Evolutionary conservation across 92 coral and sea anemone species (phyloP).

Genomic region (Zoanthus solanderi): DNA sequence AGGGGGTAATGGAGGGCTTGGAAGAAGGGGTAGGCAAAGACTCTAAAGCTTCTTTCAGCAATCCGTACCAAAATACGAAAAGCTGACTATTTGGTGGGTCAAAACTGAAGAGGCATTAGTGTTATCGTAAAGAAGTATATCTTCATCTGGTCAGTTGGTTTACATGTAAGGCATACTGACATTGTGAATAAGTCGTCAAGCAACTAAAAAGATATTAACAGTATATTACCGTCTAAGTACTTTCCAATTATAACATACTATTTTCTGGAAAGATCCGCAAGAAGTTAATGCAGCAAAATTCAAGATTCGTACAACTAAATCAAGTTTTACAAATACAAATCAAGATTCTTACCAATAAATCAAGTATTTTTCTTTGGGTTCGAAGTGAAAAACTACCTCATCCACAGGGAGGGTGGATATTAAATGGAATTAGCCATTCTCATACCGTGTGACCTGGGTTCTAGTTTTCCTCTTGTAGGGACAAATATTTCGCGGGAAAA

Average conservation of each 20-base stretch:
- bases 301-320: too few species aligned
- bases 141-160: background rate
- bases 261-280: slow-evolving; percentile 42
- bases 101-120: background rate
- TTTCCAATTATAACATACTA: background rate
- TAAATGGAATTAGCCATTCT: background rate
- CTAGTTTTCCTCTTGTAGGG: slow-evolving; percentile 36
- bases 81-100: background rate
- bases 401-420: too few species aligned
- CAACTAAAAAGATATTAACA: background rate
- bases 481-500: slow-evolving; percentile 9
- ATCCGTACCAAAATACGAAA: background rate
- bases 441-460: slow-evolving; percentile 55
- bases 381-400: too few species aligned
- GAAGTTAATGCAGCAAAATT: slow-evolving; percentile 23
- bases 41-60: background rate
- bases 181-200: background rate
- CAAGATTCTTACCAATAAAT: too few species aligned
- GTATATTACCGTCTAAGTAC: background rate
- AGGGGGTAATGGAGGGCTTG: background rate
- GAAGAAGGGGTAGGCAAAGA: background rate
- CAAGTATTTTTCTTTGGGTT: too few species aligned
- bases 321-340: too few species aligned
- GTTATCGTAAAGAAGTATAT: background rate
- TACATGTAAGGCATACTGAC: background rate